A percentile compares a stretch with the other conserved stretches of the same genome.
Conservation (phyloP, 2,113 vertebrate genomes). For the Castor canadensis region DNA sequence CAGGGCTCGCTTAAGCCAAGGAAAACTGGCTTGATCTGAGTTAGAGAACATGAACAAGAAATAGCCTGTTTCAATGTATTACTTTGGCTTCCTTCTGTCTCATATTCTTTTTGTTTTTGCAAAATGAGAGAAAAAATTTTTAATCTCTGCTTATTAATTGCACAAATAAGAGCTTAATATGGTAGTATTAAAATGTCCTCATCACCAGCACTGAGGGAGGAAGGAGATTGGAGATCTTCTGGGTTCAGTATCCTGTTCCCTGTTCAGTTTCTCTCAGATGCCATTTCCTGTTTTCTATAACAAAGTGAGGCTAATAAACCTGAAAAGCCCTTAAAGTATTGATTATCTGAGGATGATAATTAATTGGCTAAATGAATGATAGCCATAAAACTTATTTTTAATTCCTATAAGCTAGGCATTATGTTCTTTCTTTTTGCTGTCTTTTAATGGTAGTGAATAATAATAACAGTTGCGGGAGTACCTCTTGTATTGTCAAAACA, state of each 20-base stretch:
- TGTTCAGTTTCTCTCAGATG: not conserved
- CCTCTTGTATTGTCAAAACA: not conserved
- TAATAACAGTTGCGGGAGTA: not conserved
- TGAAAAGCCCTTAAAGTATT: not conserved
- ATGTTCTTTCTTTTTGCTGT: not conserved
- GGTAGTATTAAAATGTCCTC: not conserved
- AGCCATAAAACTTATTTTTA: not conserved
- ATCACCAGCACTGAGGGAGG: not conserved
- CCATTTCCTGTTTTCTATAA: not conserved
- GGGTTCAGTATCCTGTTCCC: not conserved
- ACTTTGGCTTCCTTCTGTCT: not conserved
- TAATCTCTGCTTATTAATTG: conserved; percentile 7
- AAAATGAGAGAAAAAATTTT: not conserved
- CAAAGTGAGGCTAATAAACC: not conserved
- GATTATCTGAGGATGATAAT: not conserved
- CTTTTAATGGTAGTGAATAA: not conserved
- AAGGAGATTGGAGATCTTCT: conserved; percentile 22
- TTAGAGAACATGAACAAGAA: not conserved
- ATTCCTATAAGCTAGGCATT: not conserved
- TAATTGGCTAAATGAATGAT: not conserved
- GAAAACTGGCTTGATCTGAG: not conserved
- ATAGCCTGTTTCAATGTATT: not conserved
- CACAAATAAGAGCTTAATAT: conserved; percentile 27
- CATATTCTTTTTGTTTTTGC: not conserved
- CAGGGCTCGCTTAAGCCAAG: not conserved